Evolutionary conservation across 1,140 invertebrate species (phyloP), one percentile per base, ranked within the genome.

Genomic region (Hylyphantes graminicola): DNA sequence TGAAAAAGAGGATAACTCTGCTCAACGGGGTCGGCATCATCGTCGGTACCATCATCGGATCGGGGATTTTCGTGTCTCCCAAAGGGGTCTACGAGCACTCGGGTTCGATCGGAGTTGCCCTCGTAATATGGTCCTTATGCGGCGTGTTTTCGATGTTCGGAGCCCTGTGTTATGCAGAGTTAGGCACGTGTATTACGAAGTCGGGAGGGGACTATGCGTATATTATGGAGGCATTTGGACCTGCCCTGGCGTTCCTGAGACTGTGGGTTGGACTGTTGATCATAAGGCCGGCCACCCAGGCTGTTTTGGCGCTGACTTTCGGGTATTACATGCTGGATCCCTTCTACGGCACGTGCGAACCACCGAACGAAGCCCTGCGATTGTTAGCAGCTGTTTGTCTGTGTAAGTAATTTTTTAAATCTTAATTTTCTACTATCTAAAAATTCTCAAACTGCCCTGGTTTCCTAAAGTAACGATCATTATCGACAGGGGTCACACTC

Each of bases 201-300:
- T 98, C 96, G 13, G 98, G 98, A 4, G 98, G 97, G 5, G 98
- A 99, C 91, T 99, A 99, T 90, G 96, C 96, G 0, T 99, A 99
- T 88, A 97, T 99, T 57, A 93, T 93, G 61, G 94, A 96, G 88
- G 95, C 96, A 0, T 96, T 98, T 91, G 95, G 98, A 51, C 92
- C 95, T 6, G 90, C 98, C 15, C 95, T 95, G 0, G 94, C 96
- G 0, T 99, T 99, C 89, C 90, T 99, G 0, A 98, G 97, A 88
- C 92, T 99, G 1, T 99, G 98, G 98, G 96, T 97, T 35, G 95
- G 95, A 6, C 90, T 96, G 77, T 92, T 97, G 86, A 93, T 97
- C 81, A 92, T 97, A 87, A 94, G 97, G 75, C 97, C 97, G 15
- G 96, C 96, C 11, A 96, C 96, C 19, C 98, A 98, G 91, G 97